phyloP scores from a whole-genome alignment of 2,113 vertebrate species.

The Hippocampus zosterae region DNA sequence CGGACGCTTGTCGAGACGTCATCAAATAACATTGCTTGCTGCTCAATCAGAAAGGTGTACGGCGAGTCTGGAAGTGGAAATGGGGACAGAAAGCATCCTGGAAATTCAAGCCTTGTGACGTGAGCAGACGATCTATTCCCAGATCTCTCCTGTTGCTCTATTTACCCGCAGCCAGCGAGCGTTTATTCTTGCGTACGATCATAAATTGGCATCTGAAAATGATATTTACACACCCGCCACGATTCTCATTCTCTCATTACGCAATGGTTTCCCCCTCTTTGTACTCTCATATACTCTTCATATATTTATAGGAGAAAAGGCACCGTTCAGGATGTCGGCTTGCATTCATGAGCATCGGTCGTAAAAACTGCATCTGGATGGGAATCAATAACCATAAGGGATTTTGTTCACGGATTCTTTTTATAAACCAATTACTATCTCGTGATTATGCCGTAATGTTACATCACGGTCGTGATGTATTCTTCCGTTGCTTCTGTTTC shows the following conservation, averaged over 20 bases:
- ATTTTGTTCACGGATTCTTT: not conserved
- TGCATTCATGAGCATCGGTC: not conserved
- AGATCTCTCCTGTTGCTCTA: slow-evolving; percentile 7
- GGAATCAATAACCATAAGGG: not conserved
- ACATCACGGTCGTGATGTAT: not conserved
- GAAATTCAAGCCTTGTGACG: not conserved
- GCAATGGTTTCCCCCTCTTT: not conserved
- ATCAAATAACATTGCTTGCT: slow-evolving; percentile 16
- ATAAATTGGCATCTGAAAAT: slow-evolving; percentile 13
- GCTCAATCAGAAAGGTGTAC: slow-evolving; percentile 16
- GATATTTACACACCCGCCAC: not conserved
- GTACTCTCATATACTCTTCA: not conserved
- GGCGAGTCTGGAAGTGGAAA: slow-evolving; percentile 3
- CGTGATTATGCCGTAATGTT: too few relatives aligned
- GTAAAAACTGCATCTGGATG: not conserved
- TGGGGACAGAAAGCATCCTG: slow-evolving; percentile 1
- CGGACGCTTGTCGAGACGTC: slow-evolving; percentile 25
- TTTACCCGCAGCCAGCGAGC: not conserved
- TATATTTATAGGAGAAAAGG: not conserved
- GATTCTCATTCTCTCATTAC: not conserved
- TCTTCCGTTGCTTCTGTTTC: not conserved
- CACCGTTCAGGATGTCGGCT: not conserved
- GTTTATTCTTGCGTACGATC: slow-evolving; percentile 5
- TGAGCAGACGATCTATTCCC: not conserved
- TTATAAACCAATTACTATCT: not conserved